Conservation (phyloP, 2,888 invertebrate species). For the Tubulanus polymorphus region DNA sequence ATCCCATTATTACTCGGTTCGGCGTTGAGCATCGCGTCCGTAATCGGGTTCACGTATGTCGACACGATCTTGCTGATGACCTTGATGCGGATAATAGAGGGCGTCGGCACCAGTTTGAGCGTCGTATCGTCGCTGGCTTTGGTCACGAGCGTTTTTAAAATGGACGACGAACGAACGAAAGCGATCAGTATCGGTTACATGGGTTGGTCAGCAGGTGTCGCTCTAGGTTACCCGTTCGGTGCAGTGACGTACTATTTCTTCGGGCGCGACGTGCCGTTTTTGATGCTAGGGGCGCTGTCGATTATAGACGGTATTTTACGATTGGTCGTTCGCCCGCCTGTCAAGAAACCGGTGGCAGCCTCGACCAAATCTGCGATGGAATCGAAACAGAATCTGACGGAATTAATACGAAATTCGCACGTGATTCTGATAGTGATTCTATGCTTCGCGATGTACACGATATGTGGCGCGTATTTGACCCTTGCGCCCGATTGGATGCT, state of each 20-base stretch:
- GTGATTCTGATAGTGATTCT: neutral
- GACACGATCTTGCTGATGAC: neutral
- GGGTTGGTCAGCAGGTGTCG: no score
- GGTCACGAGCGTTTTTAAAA: neutral
- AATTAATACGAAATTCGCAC: no score
- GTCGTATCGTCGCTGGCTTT: neutral
- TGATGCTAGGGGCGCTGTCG: neutral
- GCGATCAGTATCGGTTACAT: no score
- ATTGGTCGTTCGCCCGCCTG: neutral
- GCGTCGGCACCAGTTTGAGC: neutral
- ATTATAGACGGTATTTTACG: neutral
- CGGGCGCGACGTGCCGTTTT: neutral
- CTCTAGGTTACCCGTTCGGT: neutral
- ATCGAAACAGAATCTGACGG: neutral
- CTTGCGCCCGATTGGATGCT: slow-evolving; percentile 16
- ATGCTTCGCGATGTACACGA: slow-evolving; percentile 1
- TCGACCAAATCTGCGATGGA: neutral
- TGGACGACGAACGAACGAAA: neutral
- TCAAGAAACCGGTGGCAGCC: neutral
- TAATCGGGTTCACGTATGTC: neutral
- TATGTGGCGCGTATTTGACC: slow-evolving; percentile 10
- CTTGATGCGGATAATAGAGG: neutral
- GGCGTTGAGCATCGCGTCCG: neutral
- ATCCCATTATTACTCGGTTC: neutral
- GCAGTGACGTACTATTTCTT: neutral